Evolutionary conservation across 2,888 invertebrate species (phyloP), one percentile per base, ranked within the genome.

Genomic region (Pachymerium ferrugineum): DNA sequence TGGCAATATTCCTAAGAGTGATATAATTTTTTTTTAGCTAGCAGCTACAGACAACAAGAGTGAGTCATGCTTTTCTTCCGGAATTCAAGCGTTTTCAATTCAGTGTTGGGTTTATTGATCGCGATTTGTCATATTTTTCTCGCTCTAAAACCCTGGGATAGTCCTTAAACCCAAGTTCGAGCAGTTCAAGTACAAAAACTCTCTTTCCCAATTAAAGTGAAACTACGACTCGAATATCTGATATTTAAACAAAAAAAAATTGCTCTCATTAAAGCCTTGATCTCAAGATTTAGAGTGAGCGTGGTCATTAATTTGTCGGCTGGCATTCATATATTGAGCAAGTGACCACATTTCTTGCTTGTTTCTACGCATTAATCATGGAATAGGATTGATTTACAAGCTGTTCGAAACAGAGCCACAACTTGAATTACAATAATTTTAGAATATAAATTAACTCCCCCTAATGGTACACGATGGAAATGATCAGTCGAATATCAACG

Each of bases 111-210:
- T 3, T 4, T 19, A 47, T 47, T 19, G 47, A 47, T 47, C 47
- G 47, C 47, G 47, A 47, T 47, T 47, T 47, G 47, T 47, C 47
- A 47, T 47, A 47, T 47, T 47, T n/a, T 47, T 38, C 19, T 47
- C 3, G 16, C 47, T 47, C 19, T 47, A 47, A 47, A 47, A 19
- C 16, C n/a, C n/a, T n/a, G n/a, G n/a, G n/a, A n/a, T n/a, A n/a
- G n/a, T n/a, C n/a, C n/a, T n/a, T n/a, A n/a, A n/a, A n/a, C n/a
- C n/a, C n/a, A n/a, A n/a, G n/a, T n/a, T n/a, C n/a, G n/a, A n/a
- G n/a, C n/a, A n/a, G n/a, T n/a, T n/a, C n/a, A n/a, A n/a, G n/a
- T n/a, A n/a, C n/a, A n/a, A n/a, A n/a, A n/a, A n/a, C n/a, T n/a
- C n/a, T n/a, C n/a, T n/a, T n/a, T n/a, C n/a, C n/a, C n/a, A n/a